Evolutionary conservation across 2,113 vertebrate species (phyloP).

Genomic region (Microtus montanus): DNA sequence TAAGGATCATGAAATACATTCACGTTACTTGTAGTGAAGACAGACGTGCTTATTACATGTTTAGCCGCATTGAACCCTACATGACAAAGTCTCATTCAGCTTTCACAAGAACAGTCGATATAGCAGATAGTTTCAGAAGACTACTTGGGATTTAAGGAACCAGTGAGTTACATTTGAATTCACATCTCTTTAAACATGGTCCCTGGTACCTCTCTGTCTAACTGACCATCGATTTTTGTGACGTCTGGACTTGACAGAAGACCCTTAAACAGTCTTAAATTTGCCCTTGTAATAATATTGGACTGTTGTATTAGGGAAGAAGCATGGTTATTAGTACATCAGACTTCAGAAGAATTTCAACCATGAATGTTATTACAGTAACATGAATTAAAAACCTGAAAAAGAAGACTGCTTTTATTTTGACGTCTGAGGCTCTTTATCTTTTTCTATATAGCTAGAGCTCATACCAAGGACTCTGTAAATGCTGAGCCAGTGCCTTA

Average conservation of each 20-base stretch:
- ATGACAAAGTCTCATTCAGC: background rate
- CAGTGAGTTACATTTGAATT: slow-evolving; percentile 35
- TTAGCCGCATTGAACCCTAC: background rate
- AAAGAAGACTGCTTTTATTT: background rate
- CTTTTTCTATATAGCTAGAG: background rate
- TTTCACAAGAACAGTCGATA: background rate
- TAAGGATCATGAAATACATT: background rate
- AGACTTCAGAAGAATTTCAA: background rate
- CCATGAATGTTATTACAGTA: background rate
- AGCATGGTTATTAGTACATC: background rate
- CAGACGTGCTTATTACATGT: background rate
- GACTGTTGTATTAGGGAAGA: background rate
- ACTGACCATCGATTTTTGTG: background rate
- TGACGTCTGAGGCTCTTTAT: background rate
- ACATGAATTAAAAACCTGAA: background rate
- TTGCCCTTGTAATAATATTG: background rate
- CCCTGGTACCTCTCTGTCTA: background rate
- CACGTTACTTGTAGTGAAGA: background rate
- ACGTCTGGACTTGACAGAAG: slow-evolving; percentile 24
- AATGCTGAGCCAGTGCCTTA: background rate
- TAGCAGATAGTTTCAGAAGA: background rate
- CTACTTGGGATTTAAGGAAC: background rate
- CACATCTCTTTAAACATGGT: background rate
- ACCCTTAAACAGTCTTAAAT: background rate
- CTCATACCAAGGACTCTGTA: background rate